Base-by-base conservation (phyloP, 2,113 vertebrate species). In the Oceanites oceanicus region DNA sequence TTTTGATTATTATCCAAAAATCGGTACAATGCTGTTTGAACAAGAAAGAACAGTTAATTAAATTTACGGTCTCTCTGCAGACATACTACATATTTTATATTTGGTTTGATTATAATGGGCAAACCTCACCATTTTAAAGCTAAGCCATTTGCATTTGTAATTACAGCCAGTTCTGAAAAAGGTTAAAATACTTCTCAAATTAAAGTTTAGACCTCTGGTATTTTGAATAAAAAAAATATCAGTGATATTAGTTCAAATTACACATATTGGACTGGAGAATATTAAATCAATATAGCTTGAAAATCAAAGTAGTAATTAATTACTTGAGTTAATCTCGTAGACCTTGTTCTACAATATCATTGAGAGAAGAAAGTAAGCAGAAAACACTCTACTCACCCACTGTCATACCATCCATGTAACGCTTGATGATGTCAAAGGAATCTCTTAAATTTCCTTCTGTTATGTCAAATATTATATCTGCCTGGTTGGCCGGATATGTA, bases 361-460 rank as follows among this genome's bases (percentile, higher is more conserved):
- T 30, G 29, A 87, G 63, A 62, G n/a, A 92, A 84, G 67, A 81
- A 75, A 75, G n/a, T 7, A 68, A 58, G 36, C 22, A 85, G 61
- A 82, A 82, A 65, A 34, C 27, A 53, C 6, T 65, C 5, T 79
- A 98, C 99, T 99, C 97, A 99, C 99, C 99, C 95, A 99, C 98
- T 82, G 98, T 99, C 98, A 98, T 97, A 83, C 99, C 98, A 6
- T 99, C 98, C 97, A 99, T 98, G 59, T 99, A 98, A 85, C 99
- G 98, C 95, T 99, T 99, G 95, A 99, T 95, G 97, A 99, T 99
- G 94, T 99, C 99, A 19, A 99, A 99, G 53, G 99, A 98, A 49
- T 98, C 99, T 42, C 99, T 98, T 78, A 99, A 91, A 77, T 99
- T 99, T 83, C 99, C 99, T 65, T 99, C 99, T 21, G 98, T 98